These are phyloP conservation scores for Isurus oxyrinchus DNA, from an alignment of 2,113 vertebrate species.

Conservation along the genomic window DNA sequence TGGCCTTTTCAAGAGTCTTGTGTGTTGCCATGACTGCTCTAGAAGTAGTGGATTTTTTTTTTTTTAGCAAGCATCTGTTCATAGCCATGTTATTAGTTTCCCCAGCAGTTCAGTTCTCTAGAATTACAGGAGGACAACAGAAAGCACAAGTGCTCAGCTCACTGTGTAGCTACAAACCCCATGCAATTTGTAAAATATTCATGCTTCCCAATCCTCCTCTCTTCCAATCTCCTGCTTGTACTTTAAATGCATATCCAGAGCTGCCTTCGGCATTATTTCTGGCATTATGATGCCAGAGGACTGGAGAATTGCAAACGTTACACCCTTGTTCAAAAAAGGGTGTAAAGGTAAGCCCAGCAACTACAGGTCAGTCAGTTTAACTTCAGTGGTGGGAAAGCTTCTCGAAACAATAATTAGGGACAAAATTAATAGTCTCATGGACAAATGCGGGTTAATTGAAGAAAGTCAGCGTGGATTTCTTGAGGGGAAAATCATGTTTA, in stretches of 20 bases:
- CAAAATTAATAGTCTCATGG: too few relatives aligned
- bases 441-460: too few relatives aligned
- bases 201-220: not conserved
- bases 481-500: too few relatives aligned
- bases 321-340: too few relatives aligned
- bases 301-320: too few relatives aligned
- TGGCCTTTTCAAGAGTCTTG: conserved; percentile 56
- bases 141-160: not conserved
- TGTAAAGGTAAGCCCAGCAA: too few relatives aligned
- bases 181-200: not conserved
- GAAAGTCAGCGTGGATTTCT: too few relatives aligned
- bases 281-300: too few relatives aligned
- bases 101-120: not conserved
- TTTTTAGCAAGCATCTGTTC: not conserved
- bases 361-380: too few relatives aligned
- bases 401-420: too few relatives aligned
- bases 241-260: not conserved
- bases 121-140: not conserved
- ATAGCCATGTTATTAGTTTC: not conserved
- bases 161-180: not conserved
- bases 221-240: not conserved
- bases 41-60: conserved; percentile 33
- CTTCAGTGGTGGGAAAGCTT: too few relatives aligned
- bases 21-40: conserved; percentile 59
- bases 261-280: not conserved